Evolutionary conservation across 2,888 invertebrate species (phyloP), one percentile per base, ranked within the genome.

Genomic region (Lysandra coridon): DNA sequence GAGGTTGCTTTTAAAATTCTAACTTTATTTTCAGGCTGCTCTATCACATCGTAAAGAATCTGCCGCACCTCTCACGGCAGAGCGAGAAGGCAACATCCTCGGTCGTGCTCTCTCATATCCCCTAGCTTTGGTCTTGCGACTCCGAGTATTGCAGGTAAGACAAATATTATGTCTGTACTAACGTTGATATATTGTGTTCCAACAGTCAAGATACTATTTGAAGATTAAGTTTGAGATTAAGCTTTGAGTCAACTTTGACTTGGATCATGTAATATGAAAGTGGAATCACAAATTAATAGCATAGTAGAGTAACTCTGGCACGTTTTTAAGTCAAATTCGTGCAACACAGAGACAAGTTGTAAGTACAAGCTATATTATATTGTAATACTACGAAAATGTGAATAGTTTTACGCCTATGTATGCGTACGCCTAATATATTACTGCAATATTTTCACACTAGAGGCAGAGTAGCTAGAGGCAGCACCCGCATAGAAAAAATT

Each of bases 111-210:
- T 95, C 79, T 87, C 91, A n/a, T 96, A 96, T 84, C 96, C 96
- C 10, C 92, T 96, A 83, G 96, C 96, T 49, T 87, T 95, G 80
- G 95, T 96, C 17, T 87, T 96, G 60, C 88, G 96, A 80, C 91
- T 96, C 33, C 88, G 96, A 79, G 96, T 96, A 12, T 85, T 96
- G 80, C 96, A 96, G 95, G 96, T 95, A 82, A 76, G 40, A 73
- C 30, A 49, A 49, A 60, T 37, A 49, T 69, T 69, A 37, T 69
- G 57, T 62, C 33, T 57, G 12, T 3, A 49, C 17, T 17, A 40
- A 44, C 30, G 62, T 64, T 64, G 30, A 23, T 10, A 64, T 62
- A 62, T 60, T 60, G 30, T 64, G 23, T 64, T 12, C 30, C 30
- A 64, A 64, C 30, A 23, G n/a, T 23, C 60, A 60, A 60, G 60